These are phyloP conservation scores for Crocodylus rhombifer DNA, from an alignment of 2,797 vertebrate genomes.

Conservation along the genomic window DNA sequence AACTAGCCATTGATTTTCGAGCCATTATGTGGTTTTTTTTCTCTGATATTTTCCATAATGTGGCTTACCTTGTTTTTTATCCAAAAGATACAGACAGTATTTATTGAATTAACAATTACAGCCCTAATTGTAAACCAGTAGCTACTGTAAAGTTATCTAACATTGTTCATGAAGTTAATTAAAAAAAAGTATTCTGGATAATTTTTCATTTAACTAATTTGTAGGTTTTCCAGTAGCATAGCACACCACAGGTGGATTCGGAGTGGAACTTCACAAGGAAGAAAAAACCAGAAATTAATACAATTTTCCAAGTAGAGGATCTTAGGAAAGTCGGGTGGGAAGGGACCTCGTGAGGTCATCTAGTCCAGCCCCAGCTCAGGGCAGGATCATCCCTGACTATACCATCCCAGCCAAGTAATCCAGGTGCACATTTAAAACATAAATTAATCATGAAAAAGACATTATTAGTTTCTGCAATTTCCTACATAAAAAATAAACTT, in stretches of 20 bases:
- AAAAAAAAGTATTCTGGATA: not conserved
- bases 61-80: not conserved
- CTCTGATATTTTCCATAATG: not conserved
- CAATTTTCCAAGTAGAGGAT: not conserved
- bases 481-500: not conserved
- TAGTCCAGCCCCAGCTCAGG: no score
- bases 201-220: not conserved
- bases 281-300: not conserved
- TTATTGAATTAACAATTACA: not conserved
- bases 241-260: not conserved
- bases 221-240: accelerated
- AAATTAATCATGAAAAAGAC: not conserved
- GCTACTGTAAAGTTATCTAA: not conserved
- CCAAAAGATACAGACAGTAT: not conserved
- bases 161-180: accelerated
- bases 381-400: no score
- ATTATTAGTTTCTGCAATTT: not conserved
- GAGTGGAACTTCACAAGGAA: not conserved
- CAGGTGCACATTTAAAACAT: not conserved
- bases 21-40: not conserved
- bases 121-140: not conserved
- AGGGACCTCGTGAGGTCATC: no score
- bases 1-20: not conserved
- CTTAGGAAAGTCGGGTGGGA: no score
- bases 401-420: not conserved